These are phyloP conservation scores for Adelges cooleyi DNA, from an alignment of 1,140 invertebrate species.

Conservation along the genomic window DNA sequence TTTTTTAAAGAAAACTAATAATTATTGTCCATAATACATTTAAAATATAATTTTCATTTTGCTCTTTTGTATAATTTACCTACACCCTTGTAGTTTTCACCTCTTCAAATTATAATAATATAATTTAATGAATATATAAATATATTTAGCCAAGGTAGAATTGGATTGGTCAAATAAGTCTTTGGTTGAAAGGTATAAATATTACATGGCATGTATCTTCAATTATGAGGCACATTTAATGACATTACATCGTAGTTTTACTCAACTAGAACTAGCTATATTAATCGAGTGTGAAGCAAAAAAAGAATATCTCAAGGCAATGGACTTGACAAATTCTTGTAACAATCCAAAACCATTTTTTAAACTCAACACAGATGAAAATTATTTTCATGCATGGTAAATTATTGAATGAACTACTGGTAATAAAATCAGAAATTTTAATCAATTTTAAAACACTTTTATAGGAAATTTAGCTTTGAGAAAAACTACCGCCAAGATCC, in stretches of 20 bases:
- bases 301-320: neutral
- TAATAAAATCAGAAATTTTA: too few relatives aligned
- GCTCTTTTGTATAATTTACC: too few relatives aligned
- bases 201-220: neutral
- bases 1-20: too few relatives aligned
- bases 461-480: neutral
- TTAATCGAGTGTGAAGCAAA: neutral
- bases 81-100: too few relatives aligned
- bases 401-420: too few relatives aligned
- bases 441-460: too few relatives aligned
- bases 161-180: constrained; percentile 7
- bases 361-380: neutral
- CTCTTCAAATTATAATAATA: too few relatives aligned
- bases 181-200: neutral
- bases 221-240: neutral
- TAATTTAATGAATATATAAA: neutral
- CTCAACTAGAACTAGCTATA: neutral
- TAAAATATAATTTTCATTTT: too few relatives aligned
- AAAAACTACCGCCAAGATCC: neutral
- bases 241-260: neutral
- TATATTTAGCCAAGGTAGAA: neutral
- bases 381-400: neutral
- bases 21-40: too few relatives aligned
- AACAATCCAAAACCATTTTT: neutral
- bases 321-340: neutral